These are phyloP conservation scores for Monodelphis domestica DNA, from an alignment of 2,797 vertebrate genomes.

Conservation along the genomic window DNA sequence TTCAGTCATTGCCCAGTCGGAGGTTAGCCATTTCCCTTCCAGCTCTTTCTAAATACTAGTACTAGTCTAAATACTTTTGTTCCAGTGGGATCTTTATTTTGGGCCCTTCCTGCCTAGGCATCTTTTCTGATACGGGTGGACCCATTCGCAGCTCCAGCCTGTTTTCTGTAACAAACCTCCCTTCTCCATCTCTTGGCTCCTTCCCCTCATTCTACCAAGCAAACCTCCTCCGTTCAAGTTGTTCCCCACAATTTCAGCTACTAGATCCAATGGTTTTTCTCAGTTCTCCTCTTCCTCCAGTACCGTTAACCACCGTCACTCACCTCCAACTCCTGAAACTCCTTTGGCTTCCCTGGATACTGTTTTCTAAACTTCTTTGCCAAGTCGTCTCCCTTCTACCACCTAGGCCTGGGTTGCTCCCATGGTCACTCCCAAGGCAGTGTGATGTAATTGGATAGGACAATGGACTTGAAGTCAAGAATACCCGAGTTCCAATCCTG, in stretches of 20 bases:
- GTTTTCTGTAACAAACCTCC: not conserved
- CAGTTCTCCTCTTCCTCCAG: not conserved
- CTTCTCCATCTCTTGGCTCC: not conserved
- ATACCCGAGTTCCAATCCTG: not conserved
- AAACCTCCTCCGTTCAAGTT: not conserved
- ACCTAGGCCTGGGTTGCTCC: not conserved
- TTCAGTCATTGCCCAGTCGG: not conserved
- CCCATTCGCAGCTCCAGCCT: no score
- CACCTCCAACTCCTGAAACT: not conserved
- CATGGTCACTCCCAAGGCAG: not conserved
- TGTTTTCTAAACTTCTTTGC: no score
- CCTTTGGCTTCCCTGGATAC: no score
- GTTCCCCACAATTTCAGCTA: not conserved
- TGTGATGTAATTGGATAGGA: not conserved
- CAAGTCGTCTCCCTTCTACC: no score
- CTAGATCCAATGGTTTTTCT: not conserved
- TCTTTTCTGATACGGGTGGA: not conserved
- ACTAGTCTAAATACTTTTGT: not conserved
- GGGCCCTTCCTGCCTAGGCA: not conserved
- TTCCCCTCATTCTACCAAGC: not conserved
- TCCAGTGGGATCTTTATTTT: not conserved
- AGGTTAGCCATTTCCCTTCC: not conserved
- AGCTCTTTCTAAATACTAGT: not conserved
- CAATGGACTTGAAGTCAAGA: not conserved
- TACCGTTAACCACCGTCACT: not conserved